Conservation (phyloP, 2,888 invertebrate species). For the Pterobdella sp. region DNA sequence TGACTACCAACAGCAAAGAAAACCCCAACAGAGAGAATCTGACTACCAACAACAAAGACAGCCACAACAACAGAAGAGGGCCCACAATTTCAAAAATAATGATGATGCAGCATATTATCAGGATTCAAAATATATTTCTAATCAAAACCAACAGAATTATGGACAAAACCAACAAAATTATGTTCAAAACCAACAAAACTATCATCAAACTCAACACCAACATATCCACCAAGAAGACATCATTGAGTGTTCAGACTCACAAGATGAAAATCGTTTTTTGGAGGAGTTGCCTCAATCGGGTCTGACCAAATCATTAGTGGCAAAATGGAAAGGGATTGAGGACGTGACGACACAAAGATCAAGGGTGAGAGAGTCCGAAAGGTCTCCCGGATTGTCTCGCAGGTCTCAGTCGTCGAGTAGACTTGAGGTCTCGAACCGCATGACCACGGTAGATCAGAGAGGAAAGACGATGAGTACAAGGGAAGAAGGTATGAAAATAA, state of each 20-base stretch:
- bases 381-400: background rate
- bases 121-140: too few species aligned
- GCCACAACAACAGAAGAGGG: conserved; percentile 31
- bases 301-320: conserved; percentile 32
- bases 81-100: conserved; percentile 33
- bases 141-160: conserved; percentile 30
- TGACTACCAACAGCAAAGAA: conserved; percentile 12
- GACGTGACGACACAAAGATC: background rate
- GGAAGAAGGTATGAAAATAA: too few species aligned
- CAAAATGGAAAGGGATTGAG: conserved; percentile 34
- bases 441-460: background rate
- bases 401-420: conserved; percentile 24
- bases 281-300: conserved; percentile 35
- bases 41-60: conserved; percentile 33
- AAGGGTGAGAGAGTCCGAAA: background rate
- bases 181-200: background rate
- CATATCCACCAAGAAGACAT: conserved; percentile 26
- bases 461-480: too few species aligned
- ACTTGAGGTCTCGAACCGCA: conserved; percentile 8
- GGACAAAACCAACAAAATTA: background rate
- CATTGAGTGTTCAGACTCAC: background rate
- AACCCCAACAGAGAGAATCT: background rate
- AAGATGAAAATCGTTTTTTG: background rate
- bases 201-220: background rate
- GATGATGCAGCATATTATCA: background rate